Evolutionary conservation across 2,888 invertebrate species (phyloP).

Genomic region (Osedax fenrisi): DNA sequence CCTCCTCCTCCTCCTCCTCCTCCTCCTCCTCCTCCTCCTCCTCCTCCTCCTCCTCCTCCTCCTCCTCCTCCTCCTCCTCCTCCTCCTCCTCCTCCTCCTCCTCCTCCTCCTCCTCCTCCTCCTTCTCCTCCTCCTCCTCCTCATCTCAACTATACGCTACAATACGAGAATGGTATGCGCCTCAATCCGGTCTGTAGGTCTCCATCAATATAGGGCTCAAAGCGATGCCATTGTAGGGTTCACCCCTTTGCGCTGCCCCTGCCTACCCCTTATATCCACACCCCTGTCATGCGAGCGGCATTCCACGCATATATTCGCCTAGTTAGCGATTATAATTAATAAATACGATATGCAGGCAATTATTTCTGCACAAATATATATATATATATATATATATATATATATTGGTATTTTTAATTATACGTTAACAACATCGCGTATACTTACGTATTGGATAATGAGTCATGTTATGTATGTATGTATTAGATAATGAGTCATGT

Average conservation of each 20-base stretch:
- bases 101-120: conserved; percentile 23
- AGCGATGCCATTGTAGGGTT: too few species aligned
- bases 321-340: too few species aligned
- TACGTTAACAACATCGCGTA: not conserved
- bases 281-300: too few species aligned
- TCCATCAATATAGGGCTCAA: too few species aligned
- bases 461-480: not conserved
- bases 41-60: conserved; percentile 15
- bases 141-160: too few species aligned
- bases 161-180: too few species aligned
- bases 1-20: conserved; percentile 25
- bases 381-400: not conserved
- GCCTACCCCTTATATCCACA: too few species aligned
- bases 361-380: not conserved
- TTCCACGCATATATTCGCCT: too few species aligned
- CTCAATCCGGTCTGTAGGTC: too few species aligned
- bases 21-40: conserved; percentile 17
- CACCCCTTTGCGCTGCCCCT: too few species aligned
- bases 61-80: conserved; percentile 15
- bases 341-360: too few species aligned
- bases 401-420: too few species aligned
- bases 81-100: conserved; percentile 16
- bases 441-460: not conserved
- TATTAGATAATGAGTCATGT: not conserved
- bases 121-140: conserved; percentile 24